A percentile compares a stretch with the other conserved stretches of the same genome.
These are phyloP conservation scores for Drosophila nr. medialis DNA, from an alignment of 2,888 invertebrate species.

Conservation along the genomic window DNA sequence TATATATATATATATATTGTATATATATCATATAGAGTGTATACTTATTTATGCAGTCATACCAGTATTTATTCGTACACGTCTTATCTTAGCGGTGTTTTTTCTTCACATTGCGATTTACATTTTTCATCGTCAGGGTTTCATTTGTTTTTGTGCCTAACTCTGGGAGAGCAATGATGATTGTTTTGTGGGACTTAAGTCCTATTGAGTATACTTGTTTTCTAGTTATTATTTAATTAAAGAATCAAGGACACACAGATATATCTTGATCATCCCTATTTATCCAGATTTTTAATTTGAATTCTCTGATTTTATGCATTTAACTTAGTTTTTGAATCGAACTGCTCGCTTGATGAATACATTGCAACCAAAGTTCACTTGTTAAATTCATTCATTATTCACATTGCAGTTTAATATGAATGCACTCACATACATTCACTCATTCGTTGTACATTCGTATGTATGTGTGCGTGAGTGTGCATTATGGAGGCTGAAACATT, in stretches of 20 bases:
- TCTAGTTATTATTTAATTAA: not conserved
- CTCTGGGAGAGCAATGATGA: no score
- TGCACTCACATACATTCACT: not conserved
- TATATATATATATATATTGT: not conserved
- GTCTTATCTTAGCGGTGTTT: not conserved
- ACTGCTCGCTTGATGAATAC: not conserved
- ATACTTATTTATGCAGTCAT: not conserved
- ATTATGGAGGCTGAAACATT: not conserved
- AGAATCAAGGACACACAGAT: not conserved
- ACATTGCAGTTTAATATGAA: slow-evolving; percentile 11
- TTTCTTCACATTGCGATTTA: not conserved
- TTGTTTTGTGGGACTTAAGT: no score
- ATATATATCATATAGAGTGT: not conserved
- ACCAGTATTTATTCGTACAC: not conserved
- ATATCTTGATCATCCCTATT: no score
- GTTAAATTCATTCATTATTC: slow-evolving; percentile 5
- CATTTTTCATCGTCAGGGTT: not conserved
- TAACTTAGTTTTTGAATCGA: not conserved
- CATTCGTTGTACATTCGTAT: not conserved
- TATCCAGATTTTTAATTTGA: not conserved
- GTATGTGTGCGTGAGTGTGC: not conserved
- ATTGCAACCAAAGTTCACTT: not conserved
- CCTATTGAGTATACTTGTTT: no score
- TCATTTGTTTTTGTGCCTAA: not conserved
- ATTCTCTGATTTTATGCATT: not conserved